Conservation (phyloP, 2,888 invertebrate species). For the Diabrotica balteata region DNA sequence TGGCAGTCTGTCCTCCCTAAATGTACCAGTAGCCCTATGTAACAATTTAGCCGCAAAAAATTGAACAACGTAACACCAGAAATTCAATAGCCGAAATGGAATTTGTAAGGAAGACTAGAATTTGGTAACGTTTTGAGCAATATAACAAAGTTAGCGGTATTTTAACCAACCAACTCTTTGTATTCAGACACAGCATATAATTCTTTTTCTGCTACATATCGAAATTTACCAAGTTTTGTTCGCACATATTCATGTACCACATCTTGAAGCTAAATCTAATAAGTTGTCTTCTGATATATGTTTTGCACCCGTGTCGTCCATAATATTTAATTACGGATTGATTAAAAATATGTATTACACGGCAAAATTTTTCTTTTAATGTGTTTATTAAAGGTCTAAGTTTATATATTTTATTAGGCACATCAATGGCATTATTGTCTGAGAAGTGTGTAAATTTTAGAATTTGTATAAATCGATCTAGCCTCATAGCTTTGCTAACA, state of each 20-base stretch:
- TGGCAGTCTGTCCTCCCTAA: constrained; percentile 16
- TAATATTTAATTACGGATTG: no score
- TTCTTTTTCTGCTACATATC: constrained; percentile 18
- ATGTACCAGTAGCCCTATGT: constrained; percentile 18
- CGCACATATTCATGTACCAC: no score
- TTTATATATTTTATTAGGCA: no score
- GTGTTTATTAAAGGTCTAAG: no score
- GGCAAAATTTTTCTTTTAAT: no score
- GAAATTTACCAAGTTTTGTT: constrained; percentile 20
- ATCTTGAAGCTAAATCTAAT: constrained; percentile 27
- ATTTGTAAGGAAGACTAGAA: constrained; percentile 18
- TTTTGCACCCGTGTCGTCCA: no score
- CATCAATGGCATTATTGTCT: no score
- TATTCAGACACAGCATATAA: constrained; percentile 13
- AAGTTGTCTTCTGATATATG: neutral
- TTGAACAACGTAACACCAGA: constrained; percentile 16
- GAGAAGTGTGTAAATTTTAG: no score
- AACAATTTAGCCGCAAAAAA: constrained; percentile 17
- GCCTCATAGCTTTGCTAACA: no score
- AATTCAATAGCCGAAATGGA: constrained; percentile 15
- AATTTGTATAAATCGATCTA: no score
- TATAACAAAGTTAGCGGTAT: constrained; percentile 13
- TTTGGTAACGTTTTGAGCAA: constrained; percentile 18
- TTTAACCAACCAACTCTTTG: constrained; percentile 18
- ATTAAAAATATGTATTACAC: no score